Evolutionary conservation across 1,140 invertebrate species (phyloP), one percentile per base, ranked within the genome.

Genomic region (Aphelenchoides avenae): DNA sequence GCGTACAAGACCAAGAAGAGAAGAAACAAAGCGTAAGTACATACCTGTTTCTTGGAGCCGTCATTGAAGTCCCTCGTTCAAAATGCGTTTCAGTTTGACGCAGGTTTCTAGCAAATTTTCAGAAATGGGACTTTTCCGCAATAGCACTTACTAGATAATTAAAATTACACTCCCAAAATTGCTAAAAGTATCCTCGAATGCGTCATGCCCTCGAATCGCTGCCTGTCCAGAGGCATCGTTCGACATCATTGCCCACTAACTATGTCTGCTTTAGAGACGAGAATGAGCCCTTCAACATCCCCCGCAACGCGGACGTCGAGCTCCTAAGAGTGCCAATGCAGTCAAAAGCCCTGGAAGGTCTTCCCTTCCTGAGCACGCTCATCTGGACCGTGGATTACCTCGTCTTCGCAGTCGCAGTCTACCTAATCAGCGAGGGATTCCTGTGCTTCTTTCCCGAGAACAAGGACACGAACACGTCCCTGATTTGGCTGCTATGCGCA

Each of bases 401-500:
- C 39, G 30, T 64, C 24, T 60, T 60, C 33, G 39, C 57, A 39
- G n/a, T 60, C 2, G 11, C 42, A 9, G 46, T 64, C 30, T 60
- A 31, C 42, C 9, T 47, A 18, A 51, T 48, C 22, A 60, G 57
- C 24, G 57, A 60, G 37, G 18, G 39, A 2, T 60, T 57, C 6
- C 39, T 27, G 34, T 46, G 60, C 20, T 2, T 60, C 7, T 60
- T 60, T 36, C 59, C 59, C 2, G 41, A 46, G n/a, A 60, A 39
- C 39, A 53, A 61, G 33, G 41, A 64, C 22, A 15, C 31, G 11
- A 60, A 60, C 44, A 46, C 54, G 9, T 60, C 57, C 11, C 2
- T 59, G 46, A 61, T 62, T 11, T 60, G 57, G 57, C 11, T 59
- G 11, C 20, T 48, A 7, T 58, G 57, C 41, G 58, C 57, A 13